These are phyloP conservation scores for Lasioglossum malachurum DNA, from an alignment of 2,888 invertebrate species.

Conservation along the genomic window DNA sequence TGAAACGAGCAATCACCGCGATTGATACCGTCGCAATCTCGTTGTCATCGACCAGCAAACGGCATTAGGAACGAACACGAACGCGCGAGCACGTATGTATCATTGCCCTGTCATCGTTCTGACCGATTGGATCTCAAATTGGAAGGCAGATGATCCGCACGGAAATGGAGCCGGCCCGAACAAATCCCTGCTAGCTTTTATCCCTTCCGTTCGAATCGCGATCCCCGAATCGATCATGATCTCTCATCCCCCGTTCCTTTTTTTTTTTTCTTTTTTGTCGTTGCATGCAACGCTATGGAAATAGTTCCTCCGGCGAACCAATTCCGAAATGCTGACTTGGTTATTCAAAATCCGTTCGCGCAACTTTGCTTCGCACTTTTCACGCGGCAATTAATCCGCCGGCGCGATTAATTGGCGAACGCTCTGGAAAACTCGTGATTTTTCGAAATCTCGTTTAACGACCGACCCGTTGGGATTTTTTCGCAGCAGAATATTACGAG, in stretches of 20 bases:
- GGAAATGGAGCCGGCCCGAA: slow-evolving; percentile 37
- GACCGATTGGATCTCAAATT: slow-evolving; percentile 62
- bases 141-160: slow-evolving; percentile 52
- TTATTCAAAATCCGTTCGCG: background rate
- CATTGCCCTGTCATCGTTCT: slow-evolving; percentile 56
- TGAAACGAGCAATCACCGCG: slow-evolving; percentile 38
- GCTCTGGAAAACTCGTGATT: background rate
- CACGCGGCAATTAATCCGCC: background rate
- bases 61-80: slow-evolving; percentile 44
- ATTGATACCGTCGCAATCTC: slow-evolving; percentile 41
- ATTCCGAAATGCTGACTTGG: background rate
- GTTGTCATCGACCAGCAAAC: slow-evolving; percentile 52
- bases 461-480: no score
- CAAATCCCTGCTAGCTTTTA: slow-evolving; percentile 1
- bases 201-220: slow-evolving; percentile 6
- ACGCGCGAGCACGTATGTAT: slow-evolving; percentile 28
- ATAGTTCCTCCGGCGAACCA: background rate
- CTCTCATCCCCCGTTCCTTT: background rate
- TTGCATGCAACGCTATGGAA: background rate
- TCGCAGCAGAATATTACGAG: no score
- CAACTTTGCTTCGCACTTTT: background rate
- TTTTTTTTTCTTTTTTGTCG: background rate
- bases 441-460: no score
- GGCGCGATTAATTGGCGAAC: background rate
- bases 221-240: slow-evolving; percentile 6